A percentile compares a stretch with the other conserved stretches of the same genome.
Conservation (phyloP, 2,797 vertebrate genomes). For the Rachycentron canadum region DNA sequence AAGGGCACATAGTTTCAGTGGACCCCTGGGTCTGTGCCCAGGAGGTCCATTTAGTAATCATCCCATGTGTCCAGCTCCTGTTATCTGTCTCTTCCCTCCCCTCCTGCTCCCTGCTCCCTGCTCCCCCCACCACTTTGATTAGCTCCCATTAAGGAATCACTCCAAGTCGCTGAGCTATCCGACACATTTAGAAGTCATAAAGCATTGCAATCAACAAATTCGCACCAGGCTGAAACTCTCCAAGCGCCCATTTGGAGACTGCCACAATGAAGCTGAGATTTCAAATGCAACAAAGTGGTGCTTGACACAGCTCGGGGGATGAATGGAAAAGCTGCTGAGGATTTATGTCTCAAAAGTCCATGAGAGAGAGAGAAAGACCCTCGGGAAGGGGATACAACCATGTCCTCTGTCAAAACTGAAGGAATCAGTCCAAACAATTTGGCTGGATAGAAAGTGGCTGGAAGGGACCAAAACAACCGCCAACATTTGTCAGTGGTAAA, state of each 20-base stretch:
- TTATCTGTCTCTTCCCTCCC: constrained; percentile 42
- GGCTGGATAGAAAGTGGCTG: constrained; percentile 35
- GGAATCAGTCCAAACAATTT: constrained; percentile 56
- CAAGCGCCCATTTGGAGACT: constrained; percentile 46
- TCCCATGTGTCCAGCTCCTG: not conserved
- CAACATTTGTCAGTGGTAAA: constrained; percentile 39
- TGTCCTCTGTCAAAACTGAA: constrained; percentile 51
- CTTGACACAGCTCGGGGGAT: constrained; percentile 54
- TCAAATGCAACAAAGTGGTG: constrained; percentile 62
- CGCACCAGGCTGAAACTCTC: constrained; percentile 47
- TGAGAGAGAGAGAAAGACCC: constrained; percentile 14
- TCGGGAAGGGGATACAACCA: constrained; percentile 29
- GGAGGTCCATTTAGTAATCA: constrained; percentile 2
- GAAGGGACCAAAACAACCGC: constrained; percentile 32
- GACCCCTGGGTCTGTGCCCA: not conserved
- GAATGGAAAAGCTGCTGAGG: constrained; percentile 42
- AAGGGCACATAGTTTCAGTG: not conserved
- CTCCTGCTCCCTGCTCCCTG: constrained; percentile 19
- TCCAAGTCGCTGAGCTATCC: constrained; percentile 52
- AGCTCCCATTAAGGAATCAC: constrained; percentile 63
- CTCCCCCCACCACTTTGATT: constrained; percentile 62
- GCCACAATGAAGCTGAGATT: constrained; percentile 51
- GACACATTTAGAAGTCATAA: constrained; percentile 72
- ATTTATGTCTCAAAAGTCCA: constrained; percentile 62
- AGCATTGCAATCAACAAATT: constrained; percentile 67